These are phyloP conservation scores for Balaeniceps rex DNA, from an alignment of 2,113 vertebrate genomes.

Conservation along the genomic window DNA sequence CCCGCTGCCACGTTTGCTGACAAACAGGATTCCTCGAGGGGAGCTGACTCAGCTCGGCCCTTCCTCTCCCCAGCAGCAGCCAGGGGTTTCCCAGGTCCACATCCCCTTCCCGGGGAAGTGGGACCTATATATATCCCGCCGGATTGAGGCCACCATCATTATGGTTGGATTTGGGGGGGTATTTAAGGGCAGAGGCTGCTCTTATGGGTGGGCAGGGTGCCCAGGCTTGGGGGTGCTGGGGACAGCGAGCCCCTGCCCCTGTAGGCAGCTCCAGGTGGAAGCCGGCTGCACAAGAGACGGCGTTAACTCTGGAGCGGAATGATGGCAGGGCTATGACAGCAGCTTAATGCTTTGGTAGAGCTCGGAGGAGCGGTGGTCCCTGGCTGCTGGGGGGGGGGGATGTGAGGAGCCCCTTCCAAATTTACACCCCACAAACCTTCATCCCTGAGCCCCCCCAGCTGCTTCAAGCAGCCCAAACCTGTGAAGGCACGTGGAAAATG, in stretches of 20 bases:
- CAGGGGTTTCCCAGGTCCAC: slow-evolving; percentile 57
- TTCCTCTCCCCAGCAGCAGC: slow-evolving; percentile 29
- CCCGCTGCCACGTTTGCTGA: slow-evolving; percentile 7
- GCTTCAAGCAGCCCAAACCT: background rate
- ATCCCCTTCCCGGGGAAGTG: slow-evolving; percentile 61
- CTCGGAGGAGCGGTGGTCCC: background rate
- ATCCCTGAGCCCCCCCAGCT: background rate
- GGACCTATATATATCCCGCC: slow-evolving; percentile 33
- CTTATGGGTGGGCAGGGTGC: background rate
- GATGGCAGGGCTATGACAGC: background rate
- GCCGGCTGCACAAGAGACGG: background rate
- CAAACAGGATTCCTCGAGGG: slow-evolving; percentile 52
- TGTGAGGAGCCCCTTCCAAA: background rate
- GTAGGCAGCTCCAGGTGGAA: background rate
- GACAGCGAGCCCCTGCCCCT: background rate
- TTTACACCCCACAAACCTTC: background rate
- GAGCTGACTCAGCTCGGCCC: slow-evolving; percentile 53
- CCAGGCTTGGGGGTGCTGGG: background rate
- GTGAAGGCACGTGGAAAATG: background rate
- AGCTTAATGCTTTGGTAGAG: background rate
- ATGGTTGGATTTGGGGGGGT: background rate
- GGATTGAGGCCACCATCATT: background rate
- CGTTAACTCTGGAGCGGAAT: background rate
- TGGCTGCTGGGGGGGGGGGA: background rate
- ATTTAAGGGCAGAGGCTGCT: background rate